A percentile compares a stretch with the other conserved stretches of the same genome.
These are phyloP conservation scores for Mystacornis crossleyi DNA, from an alignment of 2,113 vertebrate species.

Conservation along the genomic window DNA sequence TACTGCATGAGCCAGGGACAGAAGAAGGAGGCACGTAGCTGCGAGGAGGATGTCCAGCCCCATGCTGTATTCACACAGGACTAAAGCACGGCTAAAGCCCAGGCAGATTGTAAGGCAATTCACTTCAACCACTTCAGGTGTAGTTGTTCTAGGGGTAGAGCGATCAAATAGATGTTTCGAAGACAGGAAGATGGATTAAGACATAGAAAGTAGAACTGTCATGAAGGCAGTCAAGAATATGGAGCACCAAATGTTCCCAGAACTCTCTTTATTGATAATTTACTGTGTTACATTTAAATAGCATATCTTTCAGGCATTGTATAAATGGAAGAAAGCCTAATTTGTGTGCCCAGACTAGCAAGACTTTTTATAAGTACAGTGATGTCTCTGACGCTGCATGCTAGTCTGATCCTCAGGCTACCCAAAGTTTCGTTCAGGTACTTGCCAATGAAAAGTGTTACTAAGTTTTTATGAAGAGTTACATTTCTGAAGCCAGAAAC, in stretches of 20 bases:
- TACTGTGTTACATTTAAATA: not conserved
- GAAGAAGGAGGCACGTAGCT: not conserved
- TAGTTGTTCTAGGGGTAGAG: not conserved
- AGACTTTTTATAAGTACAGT: not conserved
- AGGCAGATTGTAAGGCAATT: not conserved
- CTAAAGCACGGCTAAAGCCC: not conserved
- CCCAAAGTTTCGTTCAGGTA: not conserved
- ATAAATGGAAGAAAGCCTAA: not conserved
- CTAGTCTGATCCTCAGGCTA: not conserved
- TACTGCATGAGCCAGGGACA: not conserved
- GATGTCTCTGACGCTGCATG: not conserved
- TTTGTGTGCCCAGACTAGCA: not conserved
- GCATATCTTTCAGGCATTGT: not conserved
- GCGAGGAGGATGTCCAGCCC: not conserved
- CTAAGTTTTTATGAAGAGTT: not conserved
- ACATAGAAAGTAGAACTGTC: not conserved
- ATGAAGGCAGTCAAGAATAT: not conserved
- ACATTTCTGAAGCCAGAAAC: not conserved
- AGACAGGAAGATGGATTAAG: not conserved
- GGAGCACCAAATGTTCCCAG: not conserved
- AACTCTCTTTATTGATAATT: not conserved
- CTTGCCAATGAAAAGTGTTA: not conserved
- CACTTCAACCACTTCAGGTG: not conserved
- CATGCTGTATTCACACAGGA: not conserved
- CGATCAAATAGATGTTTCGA: not conserved